These are phyloP conservation scores for Scomber colias DNA, from an alignment of 2,113 vertebrate genomes.

Conservation along the genomic window DNA sequence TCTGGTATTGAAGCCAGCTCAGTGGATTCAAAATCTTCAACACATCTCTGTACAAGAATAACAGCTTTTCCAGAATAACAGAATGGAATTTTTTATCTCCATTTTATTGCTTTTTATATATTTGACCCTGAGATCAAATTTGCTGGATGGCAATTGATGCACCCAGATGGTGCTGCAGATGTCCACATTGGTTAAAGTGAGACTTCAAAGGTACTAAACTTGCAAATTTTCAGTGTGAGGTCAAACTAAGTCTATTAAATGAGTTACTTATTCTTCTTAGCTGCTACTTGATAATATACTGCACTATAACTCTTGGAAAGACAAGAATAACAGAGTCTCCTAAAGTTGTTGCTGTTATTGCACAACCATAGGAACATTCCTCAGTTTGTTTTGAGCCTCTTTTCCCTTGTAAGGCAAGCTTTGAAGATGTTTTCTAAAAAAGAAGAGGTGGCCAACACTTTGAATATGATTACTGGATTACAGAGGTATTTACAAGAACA, in stretches of 20 bases:
- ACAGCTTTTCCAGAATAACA: too few species aligned
- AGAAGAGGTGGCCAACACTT: background rate
- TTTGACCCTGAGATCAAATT: background rate
- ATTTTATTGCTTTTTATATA: background rate
- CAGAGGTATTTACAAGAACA: background rate
- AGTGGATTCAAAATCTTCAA: background rate
- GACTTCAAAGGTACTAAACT: too few species aligned
- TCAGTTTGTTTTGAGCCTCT: slow-evolving; percentile 4
- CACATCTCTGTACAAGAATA: too few species aligned
- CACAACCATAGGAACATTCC: background rate
- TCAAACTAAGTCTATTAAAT: too few species aligned
- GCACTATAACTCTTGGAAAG: background rate
- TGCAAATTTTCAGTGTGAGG: too few species aligned
- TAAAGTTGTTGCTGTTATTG: background rate
- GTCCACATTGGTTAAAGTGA: background rate
- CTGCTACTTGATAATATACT: too few species aligned
- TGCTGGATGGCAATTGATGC: background rate
- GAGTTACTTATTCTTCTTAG: too few species aligned
- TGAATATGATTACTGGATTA: background rate
- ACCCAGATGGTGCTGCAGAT: background rate
- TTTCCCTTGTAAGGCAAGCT: background rate
- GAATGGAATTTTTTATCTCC: background rate
- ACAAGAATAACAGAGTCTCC: background rate
- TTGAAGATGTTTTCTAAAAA: slow-evolving; percentile 10
- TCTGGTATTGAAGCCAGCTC: too few species aligned